These are phyloP conservation scores for Ellobium chinense DNA, from an alignment of 2,888 invertebrate species.

Conservation along the genomic window DNA sequence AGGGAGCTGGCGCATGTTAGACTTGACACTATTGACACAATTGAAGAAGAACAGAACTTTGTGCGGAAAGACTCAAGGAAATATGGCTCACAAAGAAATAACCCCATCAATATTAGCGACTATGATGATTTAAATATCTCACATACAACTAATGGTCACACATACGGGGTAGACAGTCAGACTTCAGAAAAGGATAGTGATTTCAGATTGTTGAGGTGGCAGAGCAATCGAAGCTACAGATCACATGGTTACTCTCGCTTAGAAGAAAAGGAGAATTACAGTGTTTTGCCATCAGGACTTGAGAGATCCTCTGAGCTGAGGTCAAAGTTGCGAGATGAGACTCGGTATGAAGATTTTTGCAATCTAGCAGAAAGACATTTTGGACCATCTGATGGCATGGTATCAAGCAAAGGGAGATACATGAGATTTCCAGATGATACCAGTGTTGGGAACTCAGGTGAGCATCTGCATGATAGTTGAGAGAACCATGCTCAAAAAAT, in stretches of 20 bases:
- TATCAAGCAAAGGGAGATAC: not conserved
- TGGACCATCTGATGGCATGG: not conserved
- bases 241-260: not conserved
- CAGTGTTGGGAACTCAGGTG: not conserved
- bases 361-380: slow-evolving; percentile 3
- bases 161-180: not conserved
- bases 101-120: not conserved
- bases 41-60: not conserved
- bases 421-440: slow-evolving; percentile 27
- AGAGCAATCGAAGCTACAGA: not conserved
- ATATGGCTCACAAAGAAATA: slow-evolving; percentile 3
- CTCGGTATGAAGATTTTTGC: not conserved
- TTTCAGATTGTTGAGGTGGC: not conserved
- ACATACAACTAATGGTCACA: not conserved
- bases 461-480: no score
- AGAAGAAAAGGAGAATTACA: not conserved
- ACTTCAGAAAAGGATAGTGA: not conserved
- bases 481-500: no score
- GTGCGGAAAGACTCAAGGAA: slow-evolving; percentile 2
- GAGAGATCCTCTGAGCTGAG: not conserved
- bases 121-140: not conserved
- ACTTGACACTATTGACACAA: not conserved
- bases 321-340: not conserved
- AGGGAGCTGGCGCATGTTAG: not conserved
- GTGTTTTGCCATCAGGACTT: not conserved